A percentile compares a stretch with the other conserved stretches of the same genome.
These are phyloP conservation scores for Lophius americanus DNA, from an alignment of 2,797 vertebrate genomes.

Conservation along the genomic window DNA sequence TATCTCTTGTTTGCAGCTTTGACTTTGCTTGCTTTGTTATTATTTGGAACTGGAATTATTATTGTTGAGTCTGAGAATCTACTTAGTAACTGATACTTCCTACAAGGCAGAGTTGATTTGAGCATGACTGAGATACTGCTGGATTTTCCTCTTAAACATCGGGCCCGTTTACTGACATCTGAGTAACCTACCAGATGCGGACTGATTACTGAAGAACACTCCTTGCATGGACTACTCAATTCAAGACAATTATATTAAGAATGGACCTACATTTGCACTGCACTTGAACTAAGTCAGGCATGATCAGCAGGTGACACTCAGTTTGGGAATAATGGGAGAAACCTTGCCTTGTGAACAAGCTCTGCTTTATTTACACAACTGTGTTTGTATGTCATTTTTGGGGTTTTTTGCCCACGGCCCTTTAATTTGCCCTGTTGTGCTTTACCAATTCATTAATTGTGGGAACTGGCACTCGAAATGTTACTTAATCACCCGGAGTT, in stretches of 20 bases:
- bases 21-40: slow-evolving; percentile 43
- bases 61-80: slow-evolving; percentile 38
- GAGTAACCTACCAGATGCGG: neutral
- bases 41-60: slow-evolving; percentile 65
- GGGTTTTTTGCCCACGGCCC: slow-evolving; percentile 38
- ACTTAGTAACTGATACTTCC: slow-evolving; percentile 15
- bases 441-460: slow-evolving; percentile 61
- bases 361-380: slow-evolving; percentile 52
- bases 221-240: slow-evolving; percentile 38
- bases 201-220: slow-evolving; percentile 20
- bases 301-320: slow-evolving; percentile 31
- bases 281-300: slow-evolving; percentile 32
- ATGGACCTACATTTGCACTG: slow-evolving; percentile 54
- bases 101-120: slow-evolving; percentile 23
- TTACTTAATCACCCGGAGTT: slow-evolving; percentile 64
- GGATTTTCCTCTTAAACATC: slow-evolving; percentile 3
- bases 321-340: slow-evolving; percentile 33
- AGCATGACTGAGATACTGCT: slow-evolving; percentile 20
- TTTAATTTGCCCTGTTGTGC: slow-evolving; percentile 62
- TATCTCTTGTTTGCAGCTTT: slow-evolving; percentile 46
- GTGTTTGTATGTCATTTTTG: slow-evolving; percentile 47
- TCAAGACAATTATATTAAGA: slow-evolving; percentile 40
- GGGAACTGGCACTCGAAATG: slow-evolving; percentile 69
- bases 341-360: slow-evolving; percentile 62
- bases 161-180: slow-evolving; percentile 21